Base-by-base conservation (phyloP, 2,888 invertebrate species). In the Pristionchus arcanus region DNA sequence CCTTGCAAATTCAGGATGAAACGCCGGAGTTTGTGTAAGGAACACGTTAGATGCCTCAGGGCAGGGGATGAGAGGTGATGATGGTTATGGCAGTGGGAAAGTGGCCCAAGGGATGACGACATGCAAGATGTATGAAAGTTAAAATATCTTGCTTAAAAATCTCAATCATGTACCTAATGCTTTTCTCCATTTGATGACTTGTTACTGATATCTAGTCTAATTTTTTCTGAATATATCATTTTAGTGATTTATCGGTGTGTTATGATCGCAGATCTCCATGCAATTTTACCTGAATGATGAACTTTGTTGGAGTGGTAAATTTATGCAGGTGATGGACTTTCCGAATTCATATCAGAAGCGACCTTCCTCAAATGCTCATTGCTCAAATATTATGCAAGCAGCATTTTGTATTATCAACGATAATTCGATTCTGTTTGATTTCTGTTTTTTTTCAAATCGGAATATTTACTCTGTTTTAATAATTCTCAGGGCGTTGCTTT, bases 51-150 rank as follows among this genome's bases (percentile, higher is more conserved):
- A 49, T n/a, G 77, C 81, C 81, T 42, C 7, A 49, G 42, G 42
- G 42, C 16, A 37, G 49, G 42, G 21, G 5, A 49, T 49, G n/a
- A 1, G 42, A 71, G 42, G 49, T 77, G n/a, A 81, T 81, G n/a
- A 81, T 81, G 81, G 81, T 49, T 81, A 81, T 81, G 81, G 15
- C 49, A 81, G 42, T 81, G 81, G 81, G 81, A 81, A 81, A 81
- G 49, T 49, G 13, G n/a, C 13, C 28, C 2, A 42, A 37, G 68
- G 1, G 28, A 28, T 68, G 68, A 71, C 16, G 34, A 28, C 28
- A 71, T 74, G 74, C 71, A 2, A 71, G 19, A 15, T 34, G 71
- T 4, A 7, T 0, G 16, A 19, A 13, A 13, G 71, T 16, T 1
- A n/a, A 1, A 25, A 13, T 66, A 28, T 28, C 28, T 66, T 28